phyloP scores from a whole-genome alignment of 2,113 vertebrate species.

The Dryoscopus gambensis region DNA sequence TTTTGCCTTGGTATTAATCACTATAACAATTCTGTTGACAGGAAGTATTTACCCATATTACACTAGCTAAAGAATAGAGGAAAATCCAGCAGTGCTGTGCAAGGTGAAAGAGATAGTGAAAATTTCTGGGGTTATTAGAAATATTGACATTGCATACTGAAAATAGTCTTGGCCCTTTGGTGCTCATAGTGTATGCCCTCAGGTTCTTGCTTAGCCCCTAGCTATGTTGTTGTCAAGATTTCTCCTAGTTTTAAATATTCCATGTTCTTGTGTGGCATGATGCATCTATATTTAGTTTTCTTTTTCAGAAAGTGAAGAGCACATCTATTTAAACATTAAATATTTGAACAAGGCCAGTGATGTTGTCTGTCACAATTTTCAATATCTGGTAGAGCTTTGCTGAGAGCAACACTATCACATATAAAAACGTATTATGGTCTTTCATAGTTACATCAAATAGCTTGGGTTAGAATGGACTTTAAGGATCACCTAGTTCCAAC shows the following conservation, averaged over 20 bases:
- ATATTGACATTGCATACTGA: not conserved
- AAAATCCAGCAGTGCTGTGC: not conserved
- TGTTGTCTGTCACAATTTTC: not conserved
- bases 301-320: not conserved
- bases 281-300: not conserved
- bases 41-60: not conserved
- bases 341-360: not conserved
- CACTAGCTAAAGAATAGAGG: not conserved
- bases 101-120: not conserved
- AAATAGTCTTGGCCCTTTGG: not conserved
- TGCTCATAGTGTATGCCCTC: not conserved
- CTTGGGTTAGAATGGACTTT: not conserved
- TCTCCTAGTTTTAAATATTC: not conserved
- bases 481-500: not conserved
- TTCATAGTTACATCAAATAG: accelerated
- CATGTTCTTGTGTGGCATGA: not conserved
- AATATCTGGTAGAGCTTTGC: not conserved
- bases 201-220: not conserved
- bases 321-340: not conserved
- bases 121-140: not conserved
- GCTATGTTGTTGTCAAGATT: not conserved
- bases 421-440: not conserved
- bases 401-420: not conserved
- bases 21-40: not conserved
- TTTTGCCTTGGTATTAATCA: conserved; percentile 8